Evolutionary conservation across 2,888 invertebrate genomes (phyloP).

Genomic region (Drosophila stalkeri): DNA sequence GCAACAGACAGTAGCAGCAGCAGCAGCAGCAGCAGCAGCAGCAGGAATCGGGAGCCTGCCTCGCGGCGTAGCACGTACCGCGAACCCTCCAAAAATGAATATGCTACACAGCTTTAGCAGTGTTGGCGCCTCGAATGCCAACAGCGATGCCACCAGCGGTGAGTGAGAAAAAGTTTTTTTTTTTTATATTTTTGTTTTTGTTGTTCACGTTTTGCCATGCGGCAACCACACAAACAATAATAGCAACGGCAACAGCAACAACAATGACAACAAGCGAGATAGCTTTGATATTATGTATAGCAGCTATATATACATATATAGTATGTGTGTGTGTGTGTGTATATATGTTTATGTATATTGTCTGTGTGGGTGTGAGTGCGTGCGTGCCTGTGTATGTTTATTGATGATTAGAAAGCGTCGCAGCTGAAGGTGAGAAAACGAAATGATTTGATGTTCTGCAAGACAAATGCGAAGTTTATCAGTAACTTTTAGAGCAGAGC

Average conservation of each 20-base stretch:
- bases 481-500: conserved; percentile 31
- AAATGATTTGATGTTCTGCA: conserved; percentile 49
- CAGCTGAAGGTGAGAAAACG: conserved; percentile 67
- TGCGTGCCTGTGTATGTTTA: conserved; percentile 41
- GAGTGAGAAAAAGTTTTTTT: conserved; percentile 57
- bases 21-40: conserved; percentile 11
- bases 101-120: conserved; percentile 82
- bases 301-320: conserved; percentile 6
- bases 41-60: conserved; percentile 25
- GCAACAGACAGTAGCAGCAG: conserved; percentile 6
- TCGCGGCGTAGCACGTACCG: conserved; percentile 24
- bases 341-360: conserved; percentile 4
- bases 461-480: conserved; percentile 45
- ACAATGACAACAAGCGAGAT: conserved; percentile 39
- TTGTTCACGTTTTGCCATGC: conserved; percentile 22
- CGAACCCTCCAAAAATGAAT: conserved; percentile 71
- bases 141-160: conserved; percentile 73
- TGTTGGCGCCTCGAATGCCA: conserved; percentile 72
- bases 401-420: conserved; percentile 64
- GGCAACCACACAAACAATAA: conserved; percentile 41
- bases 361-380: conserved; percentile 8
- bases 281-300: conserved; percentile 31
- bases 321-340: conserved; percentile 16
- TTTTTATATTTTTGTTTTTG: conserved; percentile 13
- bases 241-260: conserved; percentile 26